Conservation (phyloP, 92 coral and sea anemone genomes). For the Palythoa caribaeorum region DNA sequence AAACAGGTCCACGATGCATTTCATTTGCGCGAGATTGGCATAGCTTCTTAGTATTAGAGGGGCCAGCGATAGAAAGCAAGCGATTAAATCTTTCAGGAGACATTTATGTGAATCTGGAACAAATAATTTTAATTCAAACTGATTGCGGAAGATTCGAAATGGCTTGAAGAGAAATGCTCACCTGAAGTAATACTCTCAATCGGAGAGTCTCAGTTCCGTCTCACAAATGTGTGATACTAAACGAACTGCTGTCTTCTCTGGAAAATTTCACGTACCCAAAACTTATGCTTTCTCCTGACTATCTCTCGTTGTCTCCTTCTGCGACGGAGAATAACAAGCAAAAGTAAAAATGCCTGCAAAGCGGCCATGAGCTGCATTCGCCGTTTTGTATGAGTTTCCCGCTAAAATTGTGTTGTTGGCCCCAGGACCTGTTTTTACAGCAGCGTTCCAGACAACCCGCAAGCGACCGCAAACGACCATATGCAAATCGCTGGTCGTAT, state of each 20-base stretch:
- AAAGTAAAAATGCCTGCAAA: neutral
- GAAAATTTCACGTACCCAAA: constrained; percentile 18
- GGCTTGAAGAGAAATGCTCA: constrained; percentile 12
- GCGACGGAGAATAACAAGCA: neutral
- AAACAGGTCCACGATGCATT: constrained; percentile 20
- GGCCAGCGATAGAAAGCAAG: no score
- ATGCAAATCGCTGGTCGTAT: no score
- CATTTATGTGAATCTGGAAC: no score
- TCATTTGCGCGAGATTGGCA: constrained; percentile 7
- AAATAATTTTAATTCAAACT: neutral
- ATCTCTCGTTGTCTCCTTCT: neutral
- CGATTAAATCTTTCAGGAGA: no score
- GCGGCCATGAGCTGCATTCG: neutral
- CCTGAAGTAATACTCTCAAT: constrained; percentile 15
- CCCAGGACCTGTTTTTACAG: constrained; percentile 10
- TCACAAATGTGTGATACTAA: constrained; percentile 16
- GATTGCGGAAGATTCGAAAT: neutral
- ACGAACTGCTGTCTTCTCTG: constrained; percentile 14
- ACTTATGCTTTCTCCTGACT: neutral
- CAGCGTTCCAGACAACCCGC: neutral
- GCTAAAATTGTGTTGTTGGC: neutral
- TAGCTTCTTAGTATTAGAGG: neutral
- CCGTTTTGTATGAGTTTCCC: no score
- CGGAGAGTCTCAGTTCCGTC: constrained; percentile 4
- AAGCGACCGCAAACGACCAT: no score